These are phyloP conservation scores for Drosophila demipolita DNA, from an alignment of 2,888 invertebrate genomes.

Conservation along the genomic window DNA sequence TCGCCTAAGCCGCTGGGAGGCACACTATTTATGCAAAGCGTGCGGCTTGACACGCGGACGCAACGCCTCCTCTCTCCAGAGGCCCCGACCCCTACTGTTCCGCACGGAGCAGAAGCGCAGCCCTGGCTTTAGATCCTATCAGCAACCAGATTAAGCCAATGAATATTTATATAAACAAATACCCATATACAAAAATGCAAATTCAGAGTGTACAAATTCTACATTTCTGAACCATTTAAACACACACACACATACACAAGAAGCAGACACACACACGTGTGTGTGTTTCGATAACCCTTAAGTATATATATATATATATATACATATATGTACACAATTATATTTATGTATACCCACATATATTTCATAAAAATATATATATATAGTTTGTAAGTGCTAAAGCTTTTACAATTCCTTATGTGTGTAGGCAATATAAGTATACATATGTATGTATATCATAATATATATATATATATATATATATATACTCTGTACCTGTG, in stretches of 20 bases:
- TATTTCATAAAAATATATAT: conserved; percentile 12
- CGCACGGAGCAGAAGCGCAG: conserved; percentile 34
- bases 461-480: conserved; percentile 6
- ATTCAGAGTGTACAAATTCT: conserved; percentile 27
- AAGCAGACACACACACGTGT: background rate
- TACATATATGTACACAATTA: conserved; percentile 9
- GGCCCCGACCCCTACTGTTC: conserved; percentile 36
- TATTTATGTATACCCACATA: conserved; percentile 18
- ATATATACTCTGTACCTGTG: conserved; percentile 6
- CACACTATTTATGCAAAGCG: conserved; percentile 49
- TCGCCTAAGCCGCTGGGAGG: conserved; percentile 62
- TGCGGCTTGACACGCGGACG: conserved; percentile 62
- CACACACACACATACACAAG: conserved; percentile 1
- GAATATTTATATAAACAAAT: conserved; percentile 2
- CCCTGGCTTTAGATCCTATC: conserved; percentile 6
- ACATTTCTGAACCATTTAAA: conserved; percentile 30
- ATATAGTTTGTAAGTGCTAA: conserved; percentile 8
- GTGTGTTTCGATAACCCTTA: background rate
- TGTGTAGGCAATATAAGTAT: conserved; percentile 6
- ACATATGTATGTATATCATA: background rate
- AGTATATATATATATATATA: conserved; percentile 15
- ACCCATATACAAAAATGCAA: background rate
- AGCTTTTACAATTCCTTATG: conserved; percentile 21
- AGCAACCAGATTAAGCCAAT: conserved; percentile 8
- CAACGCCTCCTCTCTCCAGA: conserved; percentile 49